phyloP scores from a whole-genome alignment of 2,797 vertebrate species.

The Malurus splendens region DNA sequence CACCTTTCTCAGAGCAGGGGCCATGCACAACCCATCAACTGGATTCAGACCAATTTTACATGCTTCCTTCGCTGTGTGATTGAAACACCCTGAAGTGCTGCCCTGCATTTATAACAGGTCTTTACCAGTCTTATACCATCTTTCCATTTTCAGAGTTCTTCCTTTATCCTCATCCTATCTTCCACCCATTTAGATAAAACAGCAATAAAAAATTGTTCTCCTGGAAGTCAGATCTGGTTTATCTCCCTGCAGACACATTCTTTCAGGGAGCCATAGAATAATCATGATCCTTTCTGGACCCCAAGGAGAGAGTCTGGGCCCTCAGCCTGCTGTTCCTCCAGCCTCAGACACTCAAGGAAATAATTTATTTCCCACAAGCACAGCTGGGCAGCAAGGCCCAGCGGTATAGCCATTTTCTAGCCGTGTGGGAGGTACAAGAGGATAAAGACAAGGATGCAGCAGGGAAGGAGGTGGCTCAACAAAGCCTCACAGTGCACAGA shows the following conservation, averaged over 20 bases:
- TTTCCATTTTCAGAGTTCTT: neutral
- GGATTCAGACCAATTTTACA: neutral
- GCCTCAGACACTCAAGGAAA: neutral
- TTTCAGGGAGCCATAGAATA: neutral
- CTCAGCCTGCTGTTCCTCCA: neutral
- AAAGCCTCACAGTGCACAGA: neutral
- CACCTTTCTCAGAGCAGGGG: neutral
- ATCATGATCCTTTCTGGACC: rapidly evolving
- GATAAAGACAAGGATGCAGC: neutral
- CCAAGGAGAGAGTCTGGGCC: neutral
- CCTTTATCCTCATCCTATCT: neutral
- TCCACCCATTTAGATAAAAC: neutral
- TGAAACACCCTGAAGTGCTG: neutral
- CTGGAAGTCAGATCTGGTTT: neutral
- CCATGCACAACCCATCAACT: neutral
- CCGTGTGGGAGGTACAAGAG: neutral
- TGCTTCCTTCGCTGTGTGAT: neutral
- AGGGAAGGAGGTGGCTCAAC: neutral
- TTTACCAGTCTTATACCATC: neutral
- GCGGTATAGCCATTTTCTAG: neutral
- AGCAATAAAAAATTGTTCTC: neutral
- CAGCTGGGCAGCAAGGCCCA: neutral
- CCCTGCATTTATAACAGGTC: neutral
- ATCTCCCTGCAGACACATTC: neutral
- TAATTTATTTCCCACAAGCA: neutral